phyloP scores from a whole-genome alignment of 2,888 invertebrate genomes.

The Biston betularia region DNA sequence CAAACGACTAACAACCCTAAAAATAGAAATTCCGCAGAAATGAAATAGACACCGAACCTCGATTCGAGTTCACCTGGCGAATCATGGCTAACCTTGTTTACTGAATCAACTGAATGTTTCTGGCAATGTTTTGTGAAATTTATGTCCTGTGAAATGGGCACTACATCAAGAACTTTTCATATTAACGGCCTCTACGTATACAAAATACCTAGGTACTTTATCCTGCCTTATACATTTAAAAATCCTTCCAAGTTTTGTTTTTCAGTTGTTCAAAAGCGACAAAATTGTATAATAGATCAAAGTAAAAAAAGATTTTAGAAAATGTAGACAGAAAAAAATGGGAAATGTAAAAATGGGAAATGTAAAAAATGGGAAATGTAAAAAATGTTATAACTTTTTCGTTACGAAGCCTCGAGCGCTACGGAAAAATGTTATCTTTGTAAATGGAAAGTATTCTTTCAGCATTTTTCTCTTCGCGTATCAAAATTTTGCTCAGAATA shows the following conservation, averaged over 20 bases:
- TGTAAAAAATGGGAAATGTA: slow-evolving; percentile 8
- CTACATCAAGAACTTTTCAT: slow-evolving; percentile 37
- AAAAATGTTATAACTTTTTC: slow-evolving; percentile 15
- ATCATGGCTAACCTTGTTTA: slow-evolving; percentile 38
- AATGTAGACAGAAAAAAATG: slow-evolving; percentile 1
- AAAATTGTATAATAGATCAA: slow-evolving; percentile 17
- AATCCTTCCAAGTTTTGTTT: neutral
- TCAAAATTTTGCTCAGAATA: slow-evolving; percentile 1
- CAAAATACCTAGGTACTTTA: neutral
- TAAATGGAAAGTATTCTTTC: slow-evolving; percentile 14
- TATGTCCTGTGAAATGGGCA: slow-evolving; percentile 40
- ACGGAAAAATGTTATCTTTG: slow-evolving; percentile 15
- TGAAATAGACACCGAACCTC: slow-evolving; percentile 22
- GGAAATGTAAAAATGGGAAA: slow-evolving; percentile 8
- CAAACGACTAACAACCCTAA: slow-evolving; percentile 4
- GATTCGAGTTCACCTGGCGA: slow-evolving; percentile 32
- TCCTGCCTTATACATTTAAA: neutral
- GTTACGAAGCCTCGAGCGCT: slow-evolving; percentile 2
- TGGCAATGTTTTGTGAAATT: slow-evolving; percentile 36
- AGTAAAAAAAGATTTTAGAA: slow-evolving; percentile 9
- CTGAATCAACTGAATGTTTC: slow-evolving; percentile 29
- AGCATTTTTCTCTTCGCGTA: neutral
- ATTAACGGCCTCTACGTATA: slow-evolving; percentile 14
- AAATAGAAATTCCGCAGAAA: slow-evolving; percentile 21
- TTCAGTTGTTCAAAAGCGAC: neutral